Evolutionary conservation across 2,113 vertebrate genomes (phyloP).

Genomic region (Lutjanus erythropterus): DNA sequence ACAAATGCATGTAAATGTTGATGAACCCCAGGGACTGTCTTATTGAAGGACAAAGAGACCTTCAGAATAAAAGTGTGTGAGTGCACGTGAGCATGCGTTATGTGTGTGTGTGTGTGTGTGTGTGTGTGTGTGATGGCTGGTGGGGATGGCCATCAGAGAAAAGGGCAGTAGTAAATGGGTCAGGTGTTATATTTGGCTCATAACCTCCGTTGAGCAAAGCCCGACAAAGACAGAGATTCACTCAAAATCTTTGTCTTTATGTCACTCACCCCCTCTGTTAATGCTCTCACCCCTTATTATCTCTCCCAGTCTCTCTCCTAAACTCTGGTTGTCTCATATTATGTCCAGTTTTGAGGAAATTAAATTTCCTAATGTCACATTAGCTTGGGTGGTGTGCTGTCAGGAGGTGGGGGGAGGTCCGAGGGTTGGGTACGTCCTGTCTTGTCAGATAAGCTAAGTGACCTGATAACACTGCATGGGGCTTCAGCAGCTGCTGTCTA

Average conservation of each 20-base stretch:
- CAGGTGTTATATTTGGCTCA: constrained; percentile 75
- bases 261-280: neutral
- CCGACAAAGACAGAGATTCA: constrained; percentile 36
- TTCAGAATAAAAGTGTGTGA: constrained; percentile 28
- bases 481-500: neutral
- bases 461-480: neutral
- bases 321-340: neutral
- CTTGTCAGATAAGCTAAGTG: neutral
- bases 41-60: constrained; percentile 46
- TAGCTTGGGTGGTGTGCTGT: neutral
- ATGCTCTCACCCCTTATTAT: neutral
- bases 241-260: neutral
- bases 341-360: neutral
- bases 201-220: constrained; percentile 52
- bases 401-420: too few species aligned
- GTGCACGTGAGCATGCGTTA: neutral
- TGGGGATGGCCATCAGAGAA: constrained; percentile 31
- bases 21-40: neutral
- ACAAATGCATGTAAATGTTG: neutral
- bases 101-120: constrained; percentile 13
- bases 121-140: constrained; percentile 2
- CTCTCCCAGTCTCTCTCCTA: neutral
- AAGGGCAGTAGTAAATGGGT: constrained; percentile 68
- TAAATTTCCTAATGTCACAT: neutral
- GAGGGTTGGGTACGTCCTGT: neutral